Evolutionary conservation across 2,113 vertebrate genomes (phyloP), one percentile per base, ranked within the genome.

Genomic region (Pelodiscus sinensis): DNA sequence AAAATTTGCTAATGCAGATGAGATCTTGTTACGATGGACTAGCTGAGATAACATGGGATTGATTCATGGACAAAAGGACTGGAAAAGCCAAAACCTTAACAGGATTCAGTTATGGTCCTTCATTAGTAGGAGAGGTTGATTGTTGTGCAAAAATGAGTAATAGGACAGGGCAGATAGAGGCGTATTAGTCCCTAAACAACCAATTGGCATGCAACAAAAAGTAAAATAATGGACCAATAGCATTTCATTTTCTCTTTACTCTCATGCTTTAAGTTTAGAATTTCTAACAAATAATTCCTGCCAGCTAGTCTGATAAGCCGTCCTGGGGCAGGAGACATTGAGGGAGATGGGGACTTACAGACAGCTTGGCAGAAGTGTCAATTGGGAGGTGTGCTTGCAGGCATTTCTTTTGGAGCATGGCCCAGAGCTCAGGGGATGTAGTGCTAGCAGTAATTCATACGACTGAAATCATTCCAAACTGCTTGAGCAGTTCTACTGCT

Each of bases 1-100:
- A 13, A 50, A 24, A 50, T 77, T 25, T 0, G 0, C 5, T n/a
- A 81, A 5, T 0, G 2, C 4, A 2, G 60, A 71, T n/a, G 25
- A 38, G 0, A 9, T 82, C 19, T 1, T 12, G 71, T 38, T 50
- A 77, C 22, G 78, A 16, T 27, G 52, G 85, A 85, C 3, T 25
- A 65, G 21, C n/a, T 51, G 78, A 68, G 51, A 79, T 50, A 52
- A 8, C 25, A 13, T 4, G 44, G 25, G 50, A 52, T 13, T 27
- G 77, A 51, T 79, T 52, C 14, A 2, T 5, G 13, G 25, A 52
- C 8, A 4, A 15, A 79, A 27, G 50, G 15, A 14, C 50, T 52
- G 77, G 77, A 52, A 51, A 52, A 79, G 13, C 77, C 25, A 52
- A 18, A 18, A 12, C 52, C 51, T 54, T 55, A 10, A 50, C 27